Evolutionary conservation across 2,113 vertebrate genomes (phyloP).

Genomic region (Rutilus rutilus): DNA sequence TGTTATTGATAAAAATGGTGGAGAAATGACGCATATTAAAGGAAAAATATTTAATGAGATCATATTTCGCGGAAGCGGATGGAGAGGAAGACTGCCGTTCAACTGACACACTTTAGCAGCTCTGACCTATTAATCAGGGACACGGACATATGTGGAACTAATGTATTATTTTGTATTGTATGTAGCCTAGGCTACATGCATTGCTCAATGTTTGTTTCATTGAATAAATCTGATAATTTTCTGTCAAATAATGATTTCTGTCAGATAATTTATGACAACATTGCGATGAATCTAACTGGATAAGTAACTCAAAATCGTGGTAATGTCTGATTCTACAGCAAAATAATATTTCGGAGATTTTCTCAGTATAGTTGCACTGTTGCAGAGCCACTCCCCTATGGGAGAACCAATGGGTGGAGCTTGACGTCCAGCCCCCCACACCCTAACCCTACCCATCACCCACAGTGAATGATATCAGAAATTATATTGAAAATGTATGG

Average conservation of each 20-base stretch:
- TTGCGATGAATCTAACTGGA: no score
- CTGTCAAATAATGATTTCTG: not conserved
- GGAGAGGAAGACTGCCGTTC: not conserved
- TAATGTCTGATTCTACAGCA: no score
- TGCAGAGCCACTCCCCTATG: no score
- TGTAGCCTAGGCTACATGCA: not conserved
- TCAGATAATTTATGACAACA: no score
- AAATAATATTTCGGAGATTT: no score
- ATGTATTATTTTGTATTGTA: not conserved
- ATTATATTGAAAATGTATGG: no score
- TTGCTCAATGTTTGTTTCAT: not conserved
- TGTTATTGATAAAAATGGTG: not conserved
- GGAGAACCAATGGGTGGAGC: no score
- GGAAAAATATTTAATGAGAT: not conserved
- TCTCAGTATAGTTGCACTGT: no score
- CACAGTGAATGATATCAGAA: no score
- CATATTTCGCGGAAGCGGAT: slow-evolving; percentile 17
- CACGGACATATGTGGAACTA: not conserved
- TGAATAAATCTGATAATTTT: not conserved
- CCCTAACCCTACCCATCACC: no score
- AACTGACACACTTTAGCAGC: not conserved
- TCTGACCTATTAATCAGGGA: not conserved
- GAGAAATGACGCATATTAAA: not conserved
- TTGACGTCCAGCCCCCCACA: no score
- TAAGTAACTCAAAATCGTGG: no score